Evolutionary conservation across 2,888 invertebrate genomes (phyloP).

Genomic region (Polydrusus tereticollis): DNA sequence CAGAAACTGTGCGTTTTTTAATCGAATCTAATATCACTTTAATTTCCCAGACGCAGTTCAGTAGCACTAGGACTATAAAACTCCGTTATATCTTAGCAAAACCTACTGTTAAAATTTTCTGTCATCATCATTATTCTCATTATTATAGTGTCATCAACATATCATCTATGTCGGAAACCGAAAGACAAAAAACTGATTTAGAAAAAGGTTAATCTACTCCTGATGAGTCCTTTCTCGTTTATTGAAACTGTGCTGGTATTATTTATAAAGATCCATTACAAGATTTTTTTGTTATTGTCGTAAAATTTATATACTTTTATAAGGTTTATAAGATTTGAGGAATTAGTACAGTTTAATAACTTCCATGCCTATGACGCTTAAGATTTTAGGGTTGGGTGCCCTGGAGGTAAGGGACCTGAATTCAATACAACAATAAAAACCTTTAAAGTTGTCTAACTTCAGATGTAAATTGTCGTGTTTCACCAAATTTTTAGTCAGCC

Average conservation of each 20-base stretch:
- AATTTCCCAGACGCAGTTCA: constrained; percentile 8
- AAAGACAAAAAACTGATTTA: constrained; percentile 6
- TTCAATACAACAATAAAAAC: too few relatives aligned
- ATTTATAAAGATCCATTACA: background rate
- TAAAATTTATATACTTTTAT: too few relatives aligned
- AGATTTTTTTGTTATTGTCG: too few relatives aligned
- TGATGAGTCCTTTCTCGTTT: background rate
- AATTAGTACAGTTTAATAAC: too few relatives aligned
- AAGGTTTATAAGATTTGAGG: too few relatives aligned
- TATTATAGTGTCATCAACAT: constrained; percentile 14
- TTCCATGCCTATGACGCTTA: too few relatives aligned
- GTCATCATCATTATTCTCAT: constrained; percentile 13
- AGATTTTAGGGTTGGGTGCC: too few relatives aligned
- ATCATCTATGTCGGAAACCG: background rate
- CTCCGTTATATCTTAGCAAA: constrained; percentile 15
- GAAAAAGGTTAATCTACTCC: constrained; percentile 21
- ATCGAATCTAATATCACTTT: background rate
- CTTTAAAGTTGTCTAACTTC: too few relatives aligned
- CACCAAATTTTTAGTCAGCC: too few relatives aligned
- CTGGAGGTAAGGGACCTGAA: too few relatives aligned
- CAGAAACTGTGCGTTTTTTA: background rate
- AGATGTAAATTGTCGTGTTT: too few relatives aligned
- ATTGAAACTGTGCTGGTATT: background rate
- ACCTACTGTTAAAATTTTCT: constrained; percentile 1
- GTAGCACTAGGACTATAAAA: constrained; percentile 11